These are phyloP conservation scores for Reticulitermes lucifugus DNA, from an alignment of 2,888 invertebrate genomes.

Conservation along the genomic window DNA sequence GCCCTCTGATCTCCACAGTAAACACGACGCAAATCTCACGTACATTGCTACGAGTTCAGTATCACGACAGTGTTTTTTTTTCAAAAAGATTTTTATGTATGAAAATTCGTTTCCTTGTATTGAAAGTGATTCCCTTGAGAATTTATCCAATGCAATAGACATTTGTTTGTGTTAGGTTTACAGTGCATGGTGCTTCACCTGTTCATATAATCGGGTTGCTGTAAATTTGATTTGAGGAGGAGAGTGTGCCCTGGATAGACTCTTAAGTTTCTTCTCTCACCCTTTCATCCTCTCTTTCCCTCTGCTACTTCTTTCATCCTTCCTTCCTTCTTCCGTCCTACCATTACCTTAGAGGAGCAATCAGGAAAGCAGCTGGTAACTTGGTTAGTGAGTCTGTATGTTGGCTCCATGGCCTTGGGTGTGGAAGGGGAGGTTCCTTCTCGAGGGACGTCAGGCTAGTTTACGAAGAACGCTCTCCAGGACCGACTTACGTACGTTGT, in stretches of 20 bases:
- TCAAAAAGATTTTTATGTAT: too few relatives aligned
- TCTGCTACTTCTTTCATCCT: neutral
- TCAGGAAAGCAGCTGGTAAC: conserved; percentile 48
- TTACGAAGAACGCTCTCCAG: conserved; percentile 2
- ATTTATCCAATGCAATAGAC: conserved; percentile 6
- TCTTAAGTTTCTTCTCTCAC: conserved; percentile 36
- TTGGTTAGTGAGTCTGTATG: conserved; percentile 44
- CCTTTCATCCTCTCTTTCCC: conserved; percentile 2
- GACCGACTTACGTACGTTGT: neutral
- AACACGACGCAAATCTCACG: too few relatives aligned
- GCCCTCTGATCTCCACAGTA: too few relatives aligned
- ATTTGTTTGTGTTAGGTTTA: conserved; percentile 51
- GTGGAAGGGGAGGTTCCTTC: neutral
- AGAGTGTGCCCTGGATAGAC: conserved; percentile 13
- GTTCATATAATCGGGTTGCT: conserved; percentile 42
- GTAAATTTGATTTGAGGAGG: conserved; percentile 44
- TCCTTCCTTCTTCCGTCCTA: conserved; percentile 11
- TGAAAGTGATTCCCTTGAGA: neutral
- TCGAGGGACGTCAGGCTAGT: conserved; percentile 29
- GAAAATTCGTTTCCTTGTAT: too few relatives aligned
- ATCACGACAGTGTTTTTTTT: too few relatives aligned
- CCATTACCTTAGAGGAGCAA: conserved; percentile 48
- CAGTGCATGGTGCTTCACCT: conserved; percentile 29
- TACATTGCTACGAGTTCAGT: too few relatives aligned
- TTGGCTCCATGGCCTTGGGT: conserved; percentile 8